Evolutionary conservation across 2,113 vertebrate species (phyloP).

Genomic region (Microcebus ravelobensis): DNA sequence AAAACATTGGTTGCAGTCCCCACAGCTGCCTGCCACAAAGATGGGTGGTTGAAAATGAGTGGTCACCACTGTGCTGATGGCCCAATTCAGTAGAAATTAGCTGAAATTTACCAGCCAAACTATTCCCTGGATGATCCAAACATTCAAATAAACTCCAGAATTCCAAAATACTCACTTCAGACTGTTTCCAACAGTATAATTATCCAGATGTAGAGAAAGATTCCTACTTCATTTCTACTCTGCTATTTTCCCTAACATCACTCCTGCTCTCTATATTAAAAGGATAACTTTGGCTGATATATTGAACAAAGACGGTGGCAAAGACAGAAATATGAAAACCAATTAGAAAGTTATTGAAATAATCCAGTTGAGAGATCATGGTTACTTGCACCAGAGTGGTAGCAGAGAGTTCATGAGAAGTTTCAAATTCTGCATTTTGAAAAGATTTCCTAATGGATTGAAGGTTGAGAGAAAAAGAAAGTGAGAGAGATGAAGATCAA

Average conservation of each 20-base stretch:
- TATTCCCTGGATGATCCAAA: background rate
- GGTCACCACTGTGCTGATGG: background rate
- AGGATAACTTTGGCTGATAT: background rate
- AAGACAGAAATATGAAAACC: background rate
- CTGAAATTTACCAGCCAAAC: background rate
- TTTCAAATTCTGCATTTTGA: constrained; percentile 1
- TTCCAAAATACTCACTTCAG: background rate
- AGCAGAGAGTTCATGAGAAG: background rate
- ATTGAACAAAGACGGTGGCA: background rate
- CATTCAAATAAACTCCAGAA: background rate
- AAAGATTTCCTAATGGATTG: background rate
- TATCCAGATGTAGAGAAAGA: background rate
- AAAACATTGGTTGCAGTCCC: background rate
- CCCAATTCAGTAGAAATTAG: background rate
- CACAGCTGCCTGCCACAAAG: background rate
- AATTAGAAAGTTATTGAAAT: background rate
- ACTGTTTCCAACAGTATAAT: background rate
- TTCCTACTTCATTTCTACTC: background rate
- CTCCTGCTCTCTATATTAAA: background rate
- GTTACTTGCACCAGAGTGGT: background rate
- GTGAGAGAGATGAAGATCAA: background rate
- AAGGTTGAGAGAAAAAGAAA: background rate
- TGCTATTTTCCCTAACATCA: background rate
- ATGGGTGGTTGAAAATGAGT: background rate
- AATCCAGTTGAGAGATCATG: background rate